These are phyloP conservation scores for Ichneumoninae sp. DNA, from an alignment of 2,888 invertebrate species.

Conservation along the genomic window DNA sequence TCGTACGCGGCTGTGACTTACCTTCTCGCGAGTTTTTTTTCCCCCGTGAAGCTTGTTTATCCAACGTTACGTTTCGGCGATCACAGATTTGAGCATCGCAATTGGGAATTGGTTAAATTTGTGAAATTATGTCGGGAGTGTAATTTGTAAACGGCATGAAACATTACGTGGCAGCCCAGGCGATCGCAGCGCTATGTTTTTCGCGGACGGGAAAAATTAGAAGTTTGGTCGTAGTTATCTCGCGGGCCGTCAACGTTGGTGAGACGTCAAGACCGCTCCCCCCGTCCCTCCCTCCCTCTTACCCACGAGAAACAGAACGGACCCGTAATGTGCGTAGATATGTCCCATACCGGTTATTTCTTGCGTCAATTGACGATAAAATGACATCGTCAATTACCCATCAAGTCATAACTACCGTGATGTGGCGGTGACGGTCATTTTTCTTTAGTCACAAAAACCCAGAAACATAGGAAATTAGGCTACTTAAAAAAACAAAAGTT, in stretches of 20 bases:
- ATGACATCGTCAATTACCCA: neutral
- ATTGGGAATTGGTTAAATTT: conserved; percentile 73
- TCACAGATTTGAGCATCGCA: conserved; percentile 77
- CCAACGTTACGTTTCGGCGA: conserved; percentile 73
- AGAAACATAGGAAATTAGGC: neutral
- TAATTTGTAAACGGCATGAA: conserved; percentile 80
- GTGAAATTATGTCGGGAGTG: conserved; percentile 74
- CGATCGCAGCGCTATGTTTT: conserved; percentile 73
- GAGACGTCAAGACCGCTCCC: neutral
- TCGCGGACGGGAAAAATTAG: conserved; percentile 21
- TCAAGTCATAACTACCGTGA: neutral
- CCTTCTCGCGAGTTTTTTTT: conserved; percentile 44
- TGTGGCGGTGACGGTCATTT: too few relatives aligned
- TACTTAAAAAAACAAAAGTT: neutral
- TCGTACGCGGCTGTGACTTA: conserved; percentile 20
- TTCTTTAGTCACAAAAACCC: neutral
- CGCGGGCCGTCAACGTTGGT: conserved; percentile 7
- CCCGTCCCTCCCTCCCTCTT: too few relatives aligned
- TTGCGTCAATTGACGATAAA: neutral
- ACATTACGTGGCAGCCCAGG: conserved; percentile 82
- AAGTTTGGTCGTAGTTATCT: conserved; percentile 31
- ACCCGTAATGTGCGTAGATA: neutral
- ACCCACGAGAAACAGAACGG: neutral
- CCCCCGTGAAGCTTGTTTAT: conserved; percentile 65
- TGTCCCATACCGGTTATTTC: neutral